A percentile compares a stretch with the other conserved stretches of the same genome.
Conservation (phyloP, 2,888 invertebrate genomes). For the Hydroisotoma schaefferi region DNA sequence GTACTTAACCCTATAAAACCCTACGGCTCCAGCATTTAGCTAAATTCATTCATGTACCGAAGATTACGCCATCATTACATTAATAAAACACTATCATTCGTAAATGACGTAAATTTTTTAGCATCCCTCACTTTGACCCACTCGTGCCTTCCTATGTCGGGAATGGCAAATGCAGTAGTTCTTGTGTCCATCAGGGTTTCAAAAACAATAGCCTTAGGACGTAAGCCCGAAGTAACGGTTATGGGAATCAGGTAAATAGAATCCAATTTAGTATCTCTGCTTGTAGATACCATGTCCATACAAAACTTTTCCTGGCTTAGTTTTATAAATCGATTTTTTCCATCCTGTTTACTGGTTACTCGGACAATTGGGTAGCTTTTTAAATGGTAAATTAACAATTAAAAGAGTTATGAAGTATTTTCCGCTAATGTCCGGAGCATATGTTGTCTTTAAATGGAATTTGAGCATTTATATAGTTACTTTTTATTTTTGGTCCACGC, state of each 20-base stretch:
- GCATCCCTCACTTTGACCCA: conserved; percentile 69
- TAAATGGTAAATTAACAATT: background rate
- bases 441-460: background rate
- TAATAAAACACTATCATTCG: no score
- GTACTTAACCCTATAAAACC: conserved; percentile 87
- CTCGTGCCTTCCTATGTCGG: conserved; percentile 64
- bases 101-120: background rate
- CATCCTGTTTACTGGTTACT: conserved; percentile 58
- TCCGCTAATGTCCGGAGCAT: background rate
- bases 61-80: background rate
- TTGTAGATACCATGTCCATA: conserved; percentile 65
- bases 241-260: conserved; percentile 85
- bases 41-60: conserved; percentile 34
- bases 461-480: conserved; percentile 55
- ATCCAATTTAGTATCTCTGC: conserved; percentile 13
- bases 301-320: conserved; percentile 80
- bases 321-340: conserved; percentile 63
- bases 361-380: conserved; percentile 63
- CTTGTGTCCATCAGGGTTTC: conserved; percentile 63
- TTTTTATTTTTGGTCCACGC: conserved; percentile 90
- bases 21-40: conserved; percentile 79
- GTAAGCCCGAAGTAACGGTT: conserved; percentile 70
- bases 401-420: background rate
- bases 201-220: conserved; percentile 62
- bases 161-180: conserved; percentile 65